phyloP scores from a whole-genome alignment of 1,140 invertebrate genomes.

The Drosophila ironensis region DNA sequence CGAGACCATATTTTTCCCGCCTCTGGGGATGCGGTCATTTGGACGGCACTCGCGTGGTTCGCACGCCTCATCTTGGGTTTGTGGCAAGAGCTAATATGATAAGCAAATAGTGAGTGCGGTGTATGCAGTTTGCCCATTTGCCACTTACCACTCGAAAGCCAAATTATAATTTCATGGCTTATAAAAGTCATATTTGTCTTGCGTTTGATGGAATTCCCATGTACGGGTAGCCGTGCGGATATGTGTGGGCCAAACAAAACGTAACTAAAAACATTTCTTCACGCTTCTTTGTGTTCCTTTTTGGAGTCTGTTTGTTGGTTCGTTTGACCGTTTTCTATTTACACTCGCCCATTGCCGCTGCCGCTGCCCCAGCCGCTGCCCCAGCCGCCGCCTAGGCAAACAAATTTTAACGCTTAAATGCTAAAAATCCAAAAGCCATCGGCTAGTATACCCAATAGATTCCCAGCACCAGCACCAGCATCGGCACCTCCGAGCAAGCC shows the following conservation, averaged over 20 bases:
- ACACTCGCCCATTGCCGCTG: constrained; percentile 41
- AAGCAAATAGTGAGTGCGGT: constrained; percentile 50
- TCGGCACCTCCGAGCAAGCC: constrained; percentile 4
- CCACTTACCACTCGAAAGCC: constrained; percentile 71
- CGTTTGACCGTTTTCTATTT: constrained; percentile 70
- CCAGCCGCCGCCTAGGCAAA: constrained; percentile 50
- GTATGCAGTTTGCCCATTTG: constrained; percentile 60
- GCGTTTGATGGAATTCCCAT: constrained; percentile 72
- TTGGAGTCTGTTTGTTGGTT: constrained; percentile 40
- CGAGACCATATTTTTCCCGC: not conserved
- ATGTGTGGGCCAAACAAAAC: constrained; percentile 65
- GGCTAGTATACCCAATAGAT: constrained; percentile 4
- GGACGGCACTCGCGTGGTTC: constrained; percentile 42
- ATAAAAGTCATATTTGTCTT: constrained; percentile 78
- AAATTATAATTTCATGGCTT: constrained; percentile 81
- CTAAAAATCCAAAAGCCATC: constrained; percentile 57
- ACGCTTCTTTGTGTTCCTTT: constrained; percentile 69
- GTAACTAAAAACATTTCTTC: constrained; percentile 78
- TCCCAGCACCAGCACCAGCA: constrained; percentile 23
- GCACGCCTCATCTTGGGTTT: constrained; percentile 48
- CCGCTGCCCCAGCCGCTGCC: constrained; percentile 17
- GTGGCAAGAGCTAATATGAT: constrained; percentile 60
- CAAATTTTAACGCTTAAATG: constrained; percentile 80
- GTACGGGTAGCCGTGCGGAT: constrained; percentile 12
- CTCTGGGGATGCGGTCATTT: not conserved